A percentile compares a stretch with the other conserved stretches of the same genome.
Conservation (phyloP, 2,888 invertebrate species). For the Pimpla rufipes region DNA sequence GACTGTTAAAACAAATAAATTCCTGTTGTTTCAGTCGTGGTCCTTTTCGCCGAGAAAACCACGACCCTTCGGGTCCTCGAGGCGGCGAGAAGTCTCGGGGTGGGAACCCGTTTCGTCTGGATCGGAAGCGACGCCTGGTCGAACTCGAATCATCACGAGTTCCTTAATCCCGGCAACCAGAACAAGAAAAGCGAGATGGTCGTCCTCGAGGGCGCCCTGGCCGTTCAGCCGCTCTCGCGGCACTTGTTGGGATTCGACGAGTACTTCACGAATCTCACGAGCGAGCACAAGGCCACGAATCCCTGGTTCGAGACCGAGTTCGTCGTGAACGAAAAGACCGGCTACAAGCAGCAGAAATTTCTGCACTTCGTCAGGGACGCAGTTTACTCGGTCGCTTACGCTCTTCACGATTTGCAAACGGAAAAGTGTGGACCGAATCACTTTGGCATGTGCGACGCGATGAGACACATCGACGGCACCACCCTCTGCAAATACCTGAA, state of each 20-base stretch:
- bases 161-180: conserved; percentile 68
- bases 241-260: conserved; percentile 86
- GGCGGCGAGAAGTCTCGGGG: conserved; percentile 82
- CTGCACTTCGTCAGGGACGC: conserved; percentile 87
- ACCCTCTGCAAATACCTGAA: conserved; percentile 84
- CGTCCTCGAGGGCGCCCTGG: conserved; percentile 86
- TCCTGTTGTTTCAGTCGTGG: conserved; percentile 83
- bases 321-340: conserved; percentile 78
- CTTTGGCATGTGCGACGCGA: conserved; percentile 83
- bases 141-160: conserved; percentile 76
- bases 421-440: conserved; percentile 81
- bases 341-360: conserved; percentile 85
- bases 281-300: conserved; percentile 81
- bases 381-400: conserved; percentile 86
- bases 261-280: conserved; percentile 85
- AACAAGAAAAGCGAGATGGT: conserved; percentile 77
- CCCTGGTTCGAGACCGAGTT: conserved; percentile 87
- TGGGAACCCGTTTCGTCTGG: conserved; percentile 85
- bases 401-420: conserved; percentile 85
- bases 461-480: conserved; percentile 84
- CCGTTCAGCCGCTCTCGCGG: conserved; percentile 86
- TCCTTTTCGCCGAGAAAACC: conserved; percentile 86
- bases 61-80: conserved; percentile 85
- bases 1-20: background rate
- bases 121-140: conserved; percentile 87